Evolutionary conservation across 2,797 vertebrate genomes (phyloP).

Genomic region (Psittacula derbiana): DNA sequence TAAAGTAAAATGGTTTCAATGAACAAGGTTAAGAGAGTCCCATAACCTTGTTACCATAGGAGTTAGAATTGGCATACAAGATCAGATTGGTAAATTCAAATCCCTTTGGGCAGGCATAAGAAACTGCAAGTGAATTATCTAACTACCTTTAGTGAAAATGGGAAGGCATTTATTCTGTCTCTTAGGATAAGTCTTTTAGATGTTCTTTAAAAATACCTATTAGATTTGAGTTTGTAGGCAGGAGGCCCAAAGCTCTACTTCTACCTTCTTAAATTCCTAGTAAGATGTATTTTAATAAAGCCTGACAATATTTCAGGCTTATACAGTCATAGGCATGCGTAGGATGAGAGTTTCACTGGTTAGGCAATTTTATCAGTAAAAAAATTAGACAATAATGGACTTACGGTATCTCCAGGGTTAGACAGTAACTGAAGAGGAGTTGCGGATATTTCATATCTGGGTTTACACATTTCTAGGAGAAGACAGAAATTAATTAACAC

Average conservation of each 20-base stretch:
- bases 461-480: not conserved
- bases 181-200: not conserved
- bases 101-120: not conserved
- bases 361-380: not conserved
- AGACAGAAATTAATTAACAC: not conserved
- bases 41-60: not conserved
- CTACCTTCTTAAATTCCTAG: not conserved
- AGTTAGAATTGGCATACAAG: not conserved
- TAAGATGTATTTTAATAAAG: not conserved
- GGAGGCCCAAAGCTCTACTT: not conserved
- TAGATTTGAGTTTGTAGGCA: not conserved
- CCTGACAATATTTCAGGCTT: not conserved
- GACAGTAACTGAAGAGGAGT: not conserved
- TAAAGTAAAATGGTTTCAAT: not conserved
- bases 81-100: not conserved
- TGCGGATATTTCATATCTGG: not conserved
- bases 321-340: rapidly evolving
- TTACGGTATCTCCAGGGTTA: not conserved
- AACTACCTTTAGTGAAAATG: not conserved
- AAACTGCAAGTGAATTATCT: not conserved
- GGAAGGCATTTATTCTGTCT: not conserved
- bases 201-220: not conserved
- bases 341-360: not conserved
- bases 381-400: not conserved
- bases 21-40: not conserved